Conservation (phyloP, 2,888 invertebrate species). For the Ashinkailepas kermadecensis region DNA sequence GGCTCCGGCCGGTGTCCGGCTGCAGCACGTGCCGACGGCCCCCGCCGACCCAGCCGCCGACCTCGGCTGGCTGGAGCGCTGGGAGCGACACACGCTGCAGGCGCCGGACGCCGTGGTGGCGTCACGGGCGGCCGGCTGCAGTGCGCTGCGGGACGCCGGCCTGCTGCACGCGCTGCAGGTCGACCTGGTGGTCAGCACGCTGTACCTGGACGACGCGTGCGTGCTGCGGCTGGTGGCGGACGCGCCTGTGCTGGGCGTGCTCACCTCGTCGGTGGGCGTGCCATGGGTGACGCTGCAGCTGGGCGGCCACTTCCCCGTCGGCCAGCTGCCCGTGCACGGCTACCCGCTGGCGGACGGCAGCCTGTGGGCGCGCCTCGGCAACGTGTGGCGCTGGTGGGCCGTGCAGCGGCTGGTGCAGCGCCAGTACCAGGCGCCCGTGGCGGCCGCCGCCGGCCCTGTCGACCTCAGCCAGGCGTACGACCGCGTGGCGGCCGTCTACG, state of each 20-base stretch:
- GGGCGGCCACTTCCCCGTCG: constrained; percentile 1
- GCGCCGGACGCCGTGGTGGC: not conserved
- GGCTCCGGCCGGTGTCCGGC: not conserved
- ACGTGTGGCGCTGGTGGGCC: constrained; percentile 5
- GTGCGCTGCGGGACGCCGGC: not conserved
- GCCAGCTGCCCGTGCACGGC: constrained; percentile 1
- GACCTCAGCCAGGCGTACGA: not conserved
- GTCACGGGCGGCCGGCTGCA: not conserved
- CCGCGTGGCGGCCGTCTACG: not conserved
- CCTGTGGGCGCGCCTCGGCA: not conserved
- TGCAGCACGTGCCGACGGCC: not conserved
- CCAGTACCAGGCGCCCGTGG: constrained; percentile 2
- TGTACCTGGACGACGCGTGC: constrained; percentile 16
- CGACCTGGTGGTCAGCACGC: not conserved
- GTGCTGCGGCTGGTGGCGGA: not conserved
- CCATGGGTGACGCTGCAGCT: not conserved
- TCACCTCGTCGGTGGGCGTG: not conserved
- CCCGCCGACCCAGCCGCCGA: not conserved
- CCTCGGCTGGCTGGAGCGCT: not conserved
- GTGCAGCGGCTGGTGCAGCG: not conserved
- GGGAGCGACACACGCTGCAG: not conserved
- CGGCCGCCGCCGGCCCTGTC: not conserved
- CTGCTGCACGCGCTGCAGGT: not conserved
- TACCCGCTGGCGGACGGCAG: not conserved
- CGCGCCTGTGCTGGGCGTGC: not conserved